A percentile compares a stretch with the other conserved stretches of the same genome.
Conservation (phyloP, 2,797 vertebrate species). For the Odontamblyopus lacepedii region DNA sequence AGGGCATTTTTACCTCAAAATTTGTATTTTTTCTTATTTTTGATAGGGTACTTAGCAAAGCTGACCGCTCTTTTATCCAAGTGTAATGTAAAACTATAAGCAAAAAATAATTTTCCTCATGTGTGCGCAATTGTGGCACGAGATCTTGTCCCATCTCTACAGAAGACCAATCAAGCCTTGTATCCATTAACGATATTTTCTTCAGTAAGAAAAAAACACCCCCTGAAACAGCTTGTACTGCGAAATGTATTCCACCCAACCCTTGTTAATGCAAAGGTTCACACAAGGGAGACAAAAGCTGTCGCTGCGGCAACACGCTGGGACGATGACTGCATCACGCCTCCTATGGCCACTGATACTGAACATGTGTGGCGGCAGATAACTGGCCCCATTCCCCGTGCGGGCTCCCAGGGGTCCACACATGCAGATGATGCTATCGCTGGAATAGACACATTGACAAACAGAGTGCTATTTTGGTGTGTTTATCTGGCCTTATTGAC, state of each 20-base stretch:
- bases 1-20: too few species aligned
- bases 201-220: not conserved
- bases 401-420: constrained; percentile 35
- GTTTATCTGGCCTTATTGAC: constrained; percentile 42
- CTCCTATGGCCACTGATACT: constrained; percentile 16
- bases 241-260: not conserved
- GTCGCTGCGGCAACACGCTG: constrained; percentile 4
- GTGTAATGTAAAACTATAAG: too few species aligned
- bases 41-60: too few species aligned
- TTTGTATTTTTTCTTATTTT: too few species aligned
- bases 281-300: constrained; percentile 6
- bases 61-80: too few species aligned
- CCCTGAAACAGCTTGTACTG: not conserved
- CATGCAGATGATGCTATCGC: constrained; percentile 31
- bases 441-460: constrained; percentile 26
- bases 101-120: too few species aligned
- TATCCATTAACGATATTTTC: not conserved
- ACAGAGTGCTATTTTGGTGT: constrained; percentile 32
- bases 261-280: constrained; percentile 4
- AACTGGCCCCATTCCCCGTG: constrained; percentile 33
- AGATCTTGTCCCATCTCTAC: too few species aligned
- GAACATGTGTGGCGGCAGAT: constrained; percentile 38
- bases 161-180: not conserved
- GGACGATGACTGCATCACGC: constrained; percentile 17
- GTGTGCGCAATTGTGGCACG: too few species aligned